These are phyloP conservation scores for Hiodon alosoides DNA, from an alignment of 2,113 vertebrate genomes.

Conservation along the genomic window DNA sequence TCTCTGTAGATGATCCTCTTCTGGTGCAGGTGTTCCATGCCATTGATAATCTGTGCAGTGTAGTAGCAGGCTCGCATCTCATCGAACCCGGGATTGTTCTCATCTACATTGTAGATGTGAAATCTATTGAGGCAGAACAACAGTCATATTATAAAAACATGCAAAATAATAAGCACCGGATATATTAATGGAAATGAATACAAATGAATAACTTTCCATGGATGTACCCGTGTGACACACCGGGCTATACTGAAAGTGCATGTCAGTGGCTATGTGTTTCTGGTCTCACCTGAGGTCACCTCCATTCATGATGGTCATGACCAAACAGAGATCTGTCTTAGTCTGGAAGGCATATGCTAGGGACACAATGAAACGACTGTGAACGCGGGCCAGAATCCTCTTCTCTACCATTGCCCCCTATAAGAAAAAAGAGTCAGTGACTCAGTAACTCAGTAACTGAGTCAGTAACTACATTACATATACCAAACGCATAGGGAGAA, in stretches of 20 bases:
- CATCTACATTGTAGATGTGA: conserved; percentile 71
- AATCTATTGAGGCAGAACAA: conserved; percentile 48
- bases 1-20: conserved; percentile 70
- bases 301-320: conserved; percentile 60
- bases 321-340: conserved; percentile 49
- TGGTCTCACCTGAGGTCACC: conserved; percentile 60
- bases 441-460: too few species aligned
- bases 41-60: conserved; percentile 69
- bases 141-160: background rate
- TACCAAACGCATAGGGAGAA: background rate
- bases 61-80: conserved; percentile 67
- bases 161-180: background rate
- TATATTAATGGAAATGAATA: background rate
- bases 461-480: background rate
- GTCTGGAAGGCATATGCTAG: conserved; percentile 52
- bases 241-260: background rate
- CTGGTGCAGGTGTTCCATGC: conserved; percentile 71
- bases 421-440: conserved; percentile 23
- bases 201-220: background rate
- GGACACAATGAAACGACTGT: conserved; percentile 52
- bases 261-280: background rate
- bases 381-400: conserved; percentile 50
- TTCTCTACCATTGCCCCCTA: conserved; percentile 61
- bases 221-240: background rate
- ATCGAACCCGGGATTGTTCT: conserved; percentile 66